phyloP scores from a whole-genome alignment of 1,140 invertebrate species.

The Linepithema humile region DNA sequence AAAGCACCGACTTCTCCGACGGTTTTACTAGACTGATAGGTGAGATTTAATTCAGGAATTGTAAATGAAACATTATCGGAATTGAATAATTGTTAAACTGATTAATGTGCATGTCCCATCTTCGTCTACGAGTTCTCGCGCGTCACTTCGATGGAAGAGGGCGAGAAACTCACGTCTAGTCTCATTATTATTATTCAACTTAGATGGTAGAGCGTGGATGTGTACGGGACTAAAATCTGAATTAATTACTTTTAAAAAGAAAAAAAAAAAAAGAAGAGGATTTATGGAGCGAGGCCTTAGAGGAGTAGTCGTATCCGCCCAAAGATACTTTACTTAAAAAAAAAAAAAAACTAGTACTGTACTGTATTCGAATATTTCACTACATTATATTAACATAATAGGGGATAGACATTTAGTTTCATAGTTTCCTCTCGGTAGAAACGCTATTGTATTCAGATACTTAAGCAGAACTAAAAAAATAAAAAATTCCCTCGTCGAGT shows the following conservation, averaged over 20 bases:
- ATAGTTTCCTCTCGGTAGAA: slow-evolving; percentile 74
- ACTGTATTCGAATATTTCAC: slow-evolving; percentile 68
- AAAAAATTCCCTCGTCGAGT: slow-evolving; percentile 65
- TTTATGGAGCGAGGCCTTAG: slow-evolving; percentile 84
- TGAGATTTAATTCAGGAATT: slow-evolving; percentile 68
- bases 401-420: slow-evolving; percentile 76
- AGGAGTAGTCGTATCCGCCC: slow-evolving; percentile 84
- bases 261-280: slow-evolving; percentile 59
- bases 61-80: slow-evolving; percentile 70
- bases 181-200: slow-evolving; percentile 73
- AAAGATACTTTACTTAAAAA: slow-evolving; percentile 77
- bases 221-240: slow-evolving; percentile 62
- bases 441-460: slow-evolving; percentile 56
- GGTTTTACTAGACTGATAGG: slow-evolving; percentile 64
- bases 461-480: slow-evolving; percentile 58
- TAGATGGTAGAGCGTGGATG: slow-evolving; percentile 77
- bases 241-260: slow-evolving; percentile 25
- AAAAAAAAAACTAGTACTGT: slow-evolving; percentile 52
- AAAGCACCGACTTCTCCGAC: slow-evolving; percentile 35
- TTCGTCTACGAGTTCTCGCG: slow-evolving; percentile 68
- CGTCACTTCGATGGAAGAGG: slow-evolving; percentile 69
- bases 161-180: slow-evolving; percentile 64
- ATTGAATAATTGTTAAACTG: slow-evolving; percentile 72
- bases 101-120: slow-evolving; percentile 48
- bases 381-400: slow-evolving; percentile 73